Conservation (phyloP, 2,797 vertebrate genomes). For the Novumbra hubbsi region DNA sequence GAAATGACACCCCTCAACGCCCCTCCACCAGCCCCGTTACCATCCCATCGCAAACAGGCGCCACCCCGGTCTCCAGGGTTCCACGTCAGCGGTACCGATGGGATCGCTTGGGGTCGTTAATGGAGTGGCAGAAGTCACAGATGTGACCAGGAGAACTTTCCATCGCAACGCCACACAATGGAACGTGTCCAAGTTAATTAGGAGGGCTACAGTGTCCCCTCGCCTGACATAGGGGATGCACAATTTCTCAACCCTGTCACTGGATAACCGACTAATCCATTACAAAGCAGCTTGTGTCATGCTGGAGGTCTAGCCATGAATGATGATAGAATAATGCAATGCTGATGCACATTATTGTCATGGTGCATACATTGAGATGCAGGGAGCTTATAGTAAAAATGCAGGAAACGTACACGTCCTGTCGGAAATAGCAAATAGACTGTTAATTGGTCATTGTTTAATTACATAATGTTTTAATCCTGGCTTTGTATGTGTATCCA, state of each 20-base stretch:
- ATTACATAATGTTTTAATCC: no score
- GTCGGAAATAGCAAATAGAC: neutral
- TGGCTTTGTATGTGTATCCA: no score
- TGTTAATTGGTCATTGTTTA: neutral
- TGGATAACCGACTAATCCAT: conserved; percentile 30
- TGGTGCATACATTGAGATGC: neutral
- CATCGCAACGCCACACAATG: conserved; percentile 25
- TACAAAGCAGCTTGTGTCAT: conserved; percentile 9
- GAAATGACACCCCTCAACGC: conserved; percentile 29
- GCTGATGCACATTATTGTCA: neutral
- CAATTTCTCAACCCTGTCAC: conserved; percentile 35
- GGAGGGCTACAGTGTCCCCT: conserved; percentile 11
- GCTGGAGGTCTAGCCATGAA: conserved; percentile 11
- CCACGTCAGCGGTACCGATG: neutral
- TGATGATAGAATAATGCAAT: neutral
- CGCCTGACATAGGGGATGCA: conserved; percentile 11
- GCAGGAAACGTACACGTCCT: neutral
- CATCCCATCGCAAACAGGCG: conserved; percentile 13
- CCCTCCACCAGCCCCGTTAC: neutral
- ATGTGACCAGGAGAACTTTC: conserved; percentile 15
- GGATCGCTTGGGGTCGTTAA: conserved; percentile 20
- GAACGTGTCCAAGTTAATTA: conserved; percentile 25
- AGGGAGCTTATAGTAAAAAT: neutral
- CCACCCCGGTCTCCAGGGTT: conserved; percentile 23
- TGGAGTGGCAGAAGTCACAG: conserved; percentile 14